These are phyloP conservation scores for Hippocampus barbouri DNA, from an alignment of 2,113 vertebrate genomes.

Conservation along the genomic window DNA sequence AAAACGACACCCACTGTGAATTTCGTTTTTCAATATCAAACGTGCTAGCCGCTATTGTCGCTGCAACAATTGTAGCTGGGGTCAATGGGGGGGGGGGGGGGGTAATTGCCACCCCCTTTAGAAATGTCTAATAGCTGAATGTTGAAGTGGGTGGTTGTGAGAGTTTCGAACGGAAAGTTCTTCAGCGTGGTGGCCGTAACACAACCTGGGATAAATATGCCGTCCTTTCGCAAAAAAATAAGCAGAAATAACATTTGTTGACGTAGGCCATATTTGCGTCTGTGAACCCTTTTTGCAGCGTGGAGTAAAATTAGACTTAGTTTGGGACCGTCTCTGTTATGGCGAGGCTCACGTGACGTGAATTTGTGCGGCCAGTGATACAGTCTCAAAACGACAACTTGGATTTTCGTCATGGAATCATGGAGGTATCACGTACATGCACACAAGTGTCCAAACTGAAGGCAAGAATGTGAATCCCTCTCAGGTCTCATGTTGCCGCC, in stretches of 20 bases:
- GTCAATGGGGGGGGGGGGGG: too few relatives aligned
- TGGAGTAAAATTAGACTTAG: constrained; percentile 52
- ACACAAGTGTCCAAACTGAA: constrained; percentile 5
- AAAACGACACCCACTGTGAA: constrained; percentile 19
- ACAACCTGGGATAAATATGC: constrained; percentile 48
- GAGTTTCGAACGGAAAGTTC: constrained; percentile 57
- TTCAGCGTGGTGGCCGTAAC: constrained; percentile 55
- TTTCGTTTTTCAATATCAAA: not conserved
- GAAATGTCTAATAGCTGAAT: not conserved
- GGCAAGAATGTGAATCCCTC: constrained; percentile 48
- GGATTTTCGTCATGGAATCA: not conserved
- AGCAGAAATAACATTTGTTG: constrained; percentile 54
- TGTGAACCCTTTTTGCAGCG: constrained; percentile 41
- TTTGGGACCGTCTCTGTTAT: constrained; percentile 36
- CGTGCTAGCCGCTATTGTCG: not conserved
- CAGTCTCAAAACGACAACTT: not conserved
- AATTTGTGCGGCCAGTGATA: constrained; percentile 9
- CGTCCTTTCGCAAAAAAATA: constrained; percentile 39
- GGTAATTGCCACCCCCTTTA: too few relatives aligned
- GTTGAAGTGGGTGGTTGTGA: constrained; percentile 51
- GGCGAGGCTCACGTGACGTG: not conserved
- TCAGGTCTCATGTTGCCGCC: constrained; percentile 38
- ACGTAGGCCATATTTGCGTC: constrained; percentile 47
- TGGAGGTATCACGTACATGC: not conserved
- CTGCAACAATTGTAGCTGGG: not conserved